Evolutionary conservation across 2,888 invertebrate species (phyloP).

Genomic region (Schizotus pectinicornis): DNA sequence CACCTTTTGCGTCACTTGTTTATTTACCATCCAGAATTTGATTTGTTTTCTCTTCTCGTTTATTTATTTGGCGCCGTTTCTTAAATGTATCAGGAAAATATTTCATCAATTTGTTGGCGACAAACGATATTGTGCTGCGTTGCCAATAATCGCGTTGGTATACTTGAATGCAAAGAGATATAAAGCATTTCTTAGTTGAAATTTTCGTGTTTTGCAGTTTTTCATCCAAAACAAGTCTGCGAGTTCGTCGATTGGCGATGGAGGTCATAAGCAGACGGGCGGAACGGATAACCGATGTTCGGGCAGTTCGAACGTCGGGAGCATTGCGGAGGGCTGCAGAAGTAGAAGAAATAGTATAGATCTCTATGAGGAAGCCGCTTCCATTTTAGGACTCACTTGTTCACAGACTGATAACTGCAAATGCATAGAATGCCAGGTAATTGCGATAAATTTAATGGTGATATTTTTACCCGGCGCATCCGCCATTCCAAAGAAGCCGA

Average conservation of each 20-base stretch:
- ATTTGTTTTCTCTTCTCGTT: conserved; percentile 3
- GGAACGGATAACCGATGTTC: conserved; percentile 34
- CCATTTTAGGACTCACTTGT: conserved; percentile 55
- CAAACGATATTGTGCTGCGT: neutral
- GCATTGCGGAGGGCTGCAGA: conserved; percentile 29
- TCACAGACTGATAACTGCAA: conserved; percentile 56
- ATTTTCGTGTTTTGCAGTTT: conserved; percentile 44
- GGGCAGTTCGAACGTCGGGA: conserved; percentile 10
- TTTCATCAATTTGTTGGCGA: conserved; percentile 10
- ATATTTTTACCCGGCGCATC: neutral
- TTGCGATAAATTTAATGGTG: conserved; percentile 3
- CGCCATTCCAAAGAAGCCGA: no score
- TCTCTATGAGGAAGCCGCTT: conserved; percentile 55
- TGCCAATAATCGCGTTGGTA: conserved; percentile 8
- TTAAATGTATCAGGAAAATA: conserved; percentile 16
- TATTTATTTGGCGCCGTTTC: conserved; percentile 14
- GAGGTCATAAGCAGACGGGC: conserved; percentile 29
- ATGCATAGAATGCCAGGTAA: conserved; percentile 57
- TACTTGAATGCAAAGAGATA: neutral
- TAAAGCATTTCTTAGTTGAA: neutral
- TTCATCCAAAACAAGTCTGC: conserved; percentile 45
- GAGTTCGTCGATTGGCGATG: conserved; percentile 28
- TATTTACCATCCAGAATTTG: neutral
- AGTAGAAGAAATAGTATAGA: conserved; percentile 53
- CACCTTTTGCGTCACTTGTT: no score